A percentile compares a stretch with the other conserved stretches of the same genome.
phyloP scores from a whole-genome alignment of 2,113 vertebrate species.

The Nansenia antarctica region DNA sequence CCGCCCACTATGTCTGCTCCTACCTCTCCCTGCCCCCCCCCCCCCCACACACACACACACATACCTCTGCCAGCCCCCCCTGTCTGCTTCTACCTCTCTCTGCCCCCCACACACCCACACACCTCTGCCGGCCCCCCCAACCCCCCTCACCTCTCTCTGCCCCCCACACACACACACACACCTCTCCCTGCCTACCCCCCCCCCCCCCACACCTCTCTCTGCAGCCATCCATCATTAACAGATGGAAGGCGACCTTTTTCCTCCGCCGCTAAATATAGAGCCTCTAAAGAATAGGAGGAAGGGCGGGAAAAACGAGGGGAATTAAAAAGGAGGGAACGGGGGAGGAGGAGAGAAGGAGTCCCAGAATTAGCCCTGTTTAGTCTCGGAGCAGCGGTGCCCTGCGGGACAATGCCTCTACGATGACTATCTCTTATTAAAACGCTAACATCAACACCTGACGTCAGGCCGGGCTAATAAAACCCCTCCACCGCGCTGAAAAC shows the following conservation, averaged over 20 bases:
- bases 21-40: too few species aligned
- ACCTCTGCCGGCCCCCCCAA: too few species aligned
- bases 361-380: constrained; percentile 44
- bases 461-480: constrained; percentile 28
- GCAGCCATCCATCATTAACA: constrained; percentile 62
- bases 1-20: too few species aligned
- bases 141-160: too few species aligned
- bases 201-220: constrained; percentile 13
- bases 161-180: too few species aligned
- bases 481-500: not conserved
- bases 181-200: too few species aligned
- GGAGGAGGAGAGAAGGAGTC: constrained; percentile 34
- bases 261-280: constrained; percentile 72
- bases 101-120: too few species aligned
- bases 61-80: too few species aligned
- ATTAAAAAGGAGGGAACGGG: constrained; percentile 49
- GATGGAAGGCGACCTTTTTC: constrained; percentile 70
- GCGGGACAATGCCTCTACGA: constrained; percentile 58
- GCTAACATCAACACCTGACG: constrained; percentile 44
- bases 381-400: constrained; percentile 40
- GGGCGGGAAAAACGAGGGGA: constrained; percentile 58
- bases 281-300: constrained; percentile 75
- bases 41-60: too few species aligned
- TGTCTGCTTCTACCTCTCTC: too few species aligned
- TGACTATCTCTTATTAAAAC: constrained; percentile 52